Evolutionary conservation across 2,888 invertebrate species (phyloP).

Genomic region (Arrhopalites spinosus): DNA sequence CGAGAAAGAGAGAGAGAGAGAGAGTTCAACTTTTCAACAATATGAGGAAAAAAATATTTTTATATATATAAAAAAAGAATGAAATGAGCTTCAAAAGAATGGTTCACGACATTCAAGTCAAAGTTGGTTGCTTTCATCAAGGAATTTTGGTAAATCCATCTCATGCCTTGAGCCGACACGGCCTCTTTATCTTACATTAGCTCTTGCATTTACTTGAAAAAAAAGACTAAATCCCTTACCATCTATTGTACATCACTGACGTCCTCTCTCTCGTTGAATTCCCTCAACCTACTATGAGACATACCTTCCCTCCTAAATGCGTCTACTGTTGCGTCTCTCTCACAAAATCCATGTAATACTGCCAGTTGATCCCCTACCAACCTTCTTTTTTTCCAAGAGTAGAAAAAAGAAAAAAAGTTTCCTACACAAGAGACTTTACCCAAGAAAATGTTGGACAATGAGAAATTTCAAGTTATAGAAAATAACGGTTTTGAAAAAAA

Average conservation of each 20-base stretch:
- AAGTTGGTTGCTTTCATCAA: constrained; percentile 23
- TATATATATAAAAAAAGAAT: background rate
- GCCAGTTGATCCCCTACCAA: too few species aligned
- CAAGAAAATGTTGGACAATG: too few species aligned
- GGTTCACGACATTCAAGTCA: background rate
- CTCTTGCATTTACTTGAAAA: constrained; percentile 23
- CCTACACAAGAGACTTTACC: too few species aligned
- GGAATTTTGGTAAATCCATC: constrained; percentile 32
- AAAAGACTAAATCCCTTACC: constrained; percentile 27
- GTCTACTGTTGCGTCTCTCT: background rate
- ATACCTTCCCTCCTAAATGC: background rate
- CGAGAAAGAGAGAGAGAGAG: too few species aligned
- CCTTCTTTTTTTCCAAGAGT: too few species aligned
- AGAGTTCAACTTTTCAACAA: too few species aligned
- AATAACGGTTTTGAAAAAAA: too few species aligned
- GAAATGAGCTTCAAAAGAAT: background rate
- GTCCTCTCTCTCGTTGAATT: background rate
- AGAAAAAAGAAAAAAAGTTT: too few species aligned
- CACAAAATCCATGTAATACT: too few species aligned
- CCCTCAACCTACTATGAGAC: constrained; percentile 2
- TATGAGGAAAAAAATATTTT: background rate
- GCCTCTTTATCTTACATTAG: constrained; percentile 34
- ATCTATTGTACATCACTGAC: constrained; percentile 18
- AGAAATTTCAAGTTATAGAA: too few species aligned
- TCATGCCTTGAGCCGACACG: constrained; percentile 18